A percentile compares a stretch with the other conserved stretches of the same genome.
phyloP scores from a whole-genome alignment of 2,888 invertebrate species.

The Lycophotia porphyrea region DNA sequence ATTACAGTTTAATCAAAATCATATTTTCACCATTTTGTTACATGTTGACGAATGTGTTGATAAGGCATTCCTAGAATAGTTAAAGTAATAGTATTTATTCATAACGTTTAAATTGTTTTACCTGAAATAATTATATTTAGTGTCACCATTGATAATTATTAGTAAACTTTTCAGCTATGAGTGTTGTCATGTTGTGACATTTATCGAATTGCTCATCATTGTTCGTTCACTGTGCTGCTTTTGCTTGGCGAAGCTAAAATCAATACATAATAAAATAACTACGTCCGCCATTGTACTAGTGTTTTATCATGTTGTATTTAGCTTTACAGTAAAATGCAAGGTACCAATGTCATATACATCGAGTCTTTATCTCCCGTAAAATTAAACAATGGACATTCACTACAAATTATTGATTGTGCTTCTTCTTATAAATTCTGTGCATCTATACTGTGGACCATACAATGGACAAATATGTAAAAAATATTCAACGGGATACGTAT shows the following conservation, averaged over 20 bases:
- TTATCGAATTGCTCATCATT: constrained; percentile 59
- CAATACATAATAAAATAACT: constrained; percentile 83
- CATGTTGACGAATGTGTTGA: neutral
- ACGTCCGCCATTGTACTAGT: constrained; percentile 87
- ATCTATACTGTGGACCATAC: constrained; percentile 96
- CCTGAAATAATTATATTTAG: neutral
- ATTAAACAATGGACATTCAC: constrained; percentile 81
- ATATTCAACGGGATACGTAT: constrained; percentile 93
- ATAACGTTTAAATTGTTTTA: neutral
- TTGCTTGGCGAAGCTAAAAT: constrained; percentile 77
- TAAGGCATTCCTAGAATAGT: neutral
- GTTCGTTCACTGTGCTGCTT: constrained; percentile 61
- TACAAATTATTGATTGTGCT: constrained; percentile 81
- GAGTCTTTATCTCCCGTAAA: constrained; percentile 77
- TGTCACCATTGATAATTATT: constrained; percentile 17
- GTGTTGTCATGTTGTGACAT: constrained; percentile 45
- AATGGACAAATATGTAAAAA: constrained; percentile 95
- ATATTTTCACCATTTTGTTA: neutral
- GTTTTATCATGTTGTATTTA: constrained; percentile 74
- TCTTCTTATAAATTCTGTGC: constrained; percentile 84
- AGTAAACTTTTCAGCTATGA: constrained; percentile 25
- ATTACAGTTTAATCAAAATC: neutral
- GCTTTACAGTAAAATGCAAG: constrained; percentile 82
- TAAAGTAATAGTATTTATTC: neutral
- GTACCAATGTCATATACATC: constrained; percentile 75